Percentiles rank a stretch among this genome's conserved stretches.
Conservation (phyloP, 2,888 invertebrate genomes). For the Amitus sp. region DNA sequence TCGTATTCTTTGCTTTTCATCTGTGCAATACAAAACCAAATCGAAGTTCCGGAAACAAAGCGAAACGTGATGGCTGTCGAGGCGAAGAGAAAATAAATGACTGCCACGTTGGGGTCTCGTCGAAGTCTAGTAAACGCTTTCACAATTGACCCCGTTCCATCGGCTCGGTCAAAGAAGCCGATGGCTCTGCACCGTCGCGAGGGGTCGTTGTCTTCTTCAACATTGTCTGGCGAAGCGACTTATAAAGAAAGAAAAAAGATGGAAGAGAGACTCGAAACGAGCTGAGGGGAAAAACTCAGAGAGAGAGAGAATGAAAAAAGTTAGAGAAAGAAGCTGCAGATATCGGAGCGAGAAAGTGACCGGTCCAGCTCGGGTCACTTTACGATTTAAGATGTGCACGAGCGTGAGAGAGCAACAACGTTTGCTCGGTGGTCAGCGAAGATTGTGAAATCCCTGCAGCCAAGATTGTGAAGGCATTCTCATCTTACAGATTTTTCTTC, state of each 20-base stretch:
- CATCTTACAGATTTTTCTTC: slow-evolving; percentile 31
- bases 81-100: slow-evolving; percentile 29
- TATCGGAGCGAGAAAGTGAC: slow-evolving; percentile 58
- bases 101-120: slow-evolving; percentile 30
- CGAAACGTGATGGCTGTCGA: slow-evolving; percentile 2
- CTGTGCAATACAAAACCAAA: too few species aligned
- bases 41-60: slow-evolving; percentile 29
- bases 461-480: slow-evolving; percentile 4
- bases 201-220: slow-evolving; percentile 30
- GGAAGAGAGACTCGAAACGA: background rate
- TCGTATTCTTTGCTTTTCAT: too few species aligned
- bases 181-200: slow-evolving; percentile 24
- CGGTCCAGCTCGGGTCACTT: slow-evolving; percentile 46
- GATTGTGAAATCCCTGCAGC: slow-evolving; percentile 15
- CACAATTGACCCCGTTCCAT: slow-evolving; percentile 56
- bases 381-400: slow-evolving; percentile 45
- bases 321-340: slow-evolving; percentile 45
- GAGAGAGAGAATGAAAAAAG: slow-evolving; percentile 27
- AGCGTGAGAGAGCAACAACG: slow-evolving; percentile 61
- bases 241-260: slow-evolving; percentile 7
- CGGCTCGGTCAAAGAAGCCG: slow-evolving; percentile 41
- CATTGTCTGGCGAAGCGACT: slow-evolving; percentile 26
- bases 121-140: slow-evolving; percentile 43
- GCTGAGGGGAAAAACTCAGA: slow-evolving; percentile 20
- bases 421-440: slow-evolving; percentile 46